Evolutionary conservation across 2,888 invertebrate genomes (phyloP), one percentile per base, ranked within the genome.

Genomic region (Ophion slaviceki): DNA sequence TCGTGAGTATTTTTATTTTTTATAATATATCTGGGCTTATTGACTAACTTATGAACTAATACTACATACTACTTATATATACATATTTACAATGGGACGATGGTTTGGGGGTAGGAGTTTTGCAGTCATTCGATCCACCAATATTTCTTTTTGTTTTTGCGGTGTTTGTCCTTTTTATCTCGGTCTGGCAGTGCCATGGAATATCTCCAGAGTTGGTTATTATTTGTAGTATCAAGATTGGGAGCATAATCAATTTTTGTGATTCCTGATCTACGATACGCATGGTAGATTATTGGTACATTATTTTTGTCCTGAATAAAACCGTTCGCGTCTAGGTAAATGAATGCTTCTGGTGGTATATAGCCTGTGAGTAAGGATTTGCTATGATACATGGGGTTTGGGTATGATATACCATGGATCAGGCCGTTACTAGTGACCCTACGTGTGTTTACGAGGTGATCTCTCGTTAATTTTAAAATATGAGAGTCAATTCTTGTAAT

Each of bases 251-350:
- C 7, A 0, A 86, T 78, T 32, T 81, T 75, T 45, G 77, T 78
- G 8, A 70, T 74, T 11, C 70, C 64, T 8, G 66, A 2, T 62
- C 71, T 70, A 45, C 86, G 28, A 2, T 57, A 66, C 11, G 40
- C 40, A 24, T 86, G 85, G 14, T 85, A 87, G 8, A 85, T 82
- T 24, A 85, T 85, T 0, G 86, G 86, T 2, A 83, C 53, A 40
- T 86, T 86, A 24, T 75, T 70, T 0, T 11, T 11, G n/a, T 85
- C 78, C 61, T 85, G 87, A 7, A 86, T 68, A 4, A 68, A 75
- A 1, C 76, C 75, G 1, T 80, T 36, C 3, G 10, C 17, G n/a
- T 86, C 85, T 2, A 80, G 20, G 5, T 28, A 80, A 0, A 67
- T 36, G 40, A 86, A 86, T 4, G 79, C 72, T 57, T 87, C 75